Conservation (phyloP, 2,888 invertebrate genomes). For the Teleogryllus oceanicus region DNA sequence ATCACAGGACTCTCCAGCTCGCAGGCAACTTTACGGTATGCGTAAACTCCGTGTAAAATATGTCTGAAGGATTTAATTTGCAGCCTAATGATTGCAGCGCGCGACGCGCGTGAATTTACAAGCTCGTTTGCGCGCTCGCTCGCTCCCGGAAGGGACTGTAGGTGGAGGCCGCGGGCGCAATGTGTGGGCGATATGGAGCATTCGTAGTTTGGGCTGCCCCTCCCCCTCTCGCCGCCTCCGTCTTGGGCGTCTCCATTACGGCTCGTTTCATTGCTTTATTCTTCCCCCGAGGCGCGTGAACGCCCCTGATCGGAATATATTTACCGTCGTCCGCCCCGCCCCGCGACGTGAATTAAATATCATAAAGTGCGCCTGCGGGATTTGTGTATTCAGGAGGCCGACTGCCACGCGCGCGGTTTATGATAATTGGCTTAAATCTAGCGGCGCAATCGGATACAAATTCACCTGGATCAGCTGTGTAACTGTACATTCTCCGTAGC, state of each 20-base stretch:
- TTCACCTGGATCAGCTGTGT: background rate
- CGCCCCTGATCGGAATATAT: too few species aligned
- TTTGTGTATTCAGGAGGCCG: background rate
- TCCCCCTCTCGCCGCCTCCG: too few species aligned
- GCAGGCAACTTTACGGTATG: background rate
- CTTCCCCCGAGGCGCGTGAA: too few species aligned
- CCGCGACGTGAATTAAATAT: background rate
- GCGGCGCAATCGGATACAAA: background rate
- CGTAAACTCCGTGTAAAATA: background rate
- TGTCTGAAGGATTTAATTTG: background rate
- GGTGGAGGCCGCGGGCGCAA: background rate
- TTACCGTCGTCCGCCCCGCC: background rate
- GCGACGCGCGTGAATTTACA: background rate
- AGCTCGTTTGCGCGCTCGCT: background rate
- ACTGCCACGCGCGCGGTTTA: background rate
- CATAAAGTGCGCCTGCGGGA: background rate
- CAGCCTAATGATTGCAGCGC: background rate
- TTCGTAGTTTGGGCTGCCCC: too few species aligned
- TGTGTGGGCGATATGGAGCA: too few species aligned
- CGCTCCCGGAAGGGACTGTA: background rate
- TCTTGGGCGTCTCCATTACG: too few species aligned
- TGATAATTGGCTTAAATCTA: slow-evolving; percentile 9
- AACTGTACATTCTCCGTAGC: background rate
- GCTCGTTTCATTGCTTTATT: too few species aligned
- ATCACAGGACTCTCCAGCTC: too few species aligned